Base-by-base conservation (phyloP, 1,140 invertebrate genomes). In the Lanistes nyassanus region DNA sequence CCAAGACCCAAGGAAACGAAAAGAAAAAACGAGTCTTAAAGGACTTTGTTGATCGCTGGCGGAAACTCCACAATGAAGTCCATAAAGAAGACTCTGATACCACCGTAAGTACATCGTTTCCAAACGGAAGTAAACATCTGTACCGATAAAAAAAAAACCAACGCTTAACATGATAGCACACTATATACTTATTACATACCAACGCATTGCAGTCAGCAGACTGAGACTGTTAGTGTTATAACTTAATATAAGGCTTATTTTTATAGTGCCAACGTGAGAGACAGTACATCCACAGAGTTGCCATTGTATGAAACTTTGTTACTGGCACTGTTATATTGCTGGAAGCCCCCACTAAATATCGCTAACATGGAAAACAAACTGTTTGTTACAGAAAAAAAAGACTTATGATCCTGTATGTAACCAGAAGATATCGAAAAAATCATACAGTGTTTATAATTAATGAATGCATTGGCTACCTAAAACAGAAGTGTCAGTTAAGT, bases 1-100 rank as follows among this genome's bases (percentile, higher is more conserved):
- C 78, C 19, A 89, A 86, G 77, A 82, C 85, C 16, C 81, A 84
- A 71, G 90, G 88, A 58, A 87, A 83, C 88, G 75, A 91, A 87
- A 82, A 92, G 90, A 89, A 86, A 83, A 82, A 84, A 89, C 72
- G 77, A 60, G 84, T 91, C 53, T 79, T 94, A 16, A 81, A 88
- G 69, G 89, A 89, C 7, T 93, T 92, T 83, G 87, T 93, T 21
- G 76, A 87, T 0, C 69, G 89, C 58, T 93, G 91, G 88, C 86
- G 91, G 80, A 72, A 84, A 56, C 85, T 85, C 76, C 88, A 88
- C 80, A 76, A 81, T n/a, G 79, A 86, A 60, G 62, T 90, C 6
- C 88, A 90, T 70, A 79, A 79, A 77, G 75, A 83, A 70, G 77
- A 88, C 72, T 74, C 66, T 34, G 82, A 82, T 26, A 81, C 81